Percentiles rank a stretch among this genome's conserved stretches.
These are phyloP conservation scores for Parelbella ahira DNA, from an alignment of 2,888 invertebrate genomes.

Conservation along the genomic window DNA sequence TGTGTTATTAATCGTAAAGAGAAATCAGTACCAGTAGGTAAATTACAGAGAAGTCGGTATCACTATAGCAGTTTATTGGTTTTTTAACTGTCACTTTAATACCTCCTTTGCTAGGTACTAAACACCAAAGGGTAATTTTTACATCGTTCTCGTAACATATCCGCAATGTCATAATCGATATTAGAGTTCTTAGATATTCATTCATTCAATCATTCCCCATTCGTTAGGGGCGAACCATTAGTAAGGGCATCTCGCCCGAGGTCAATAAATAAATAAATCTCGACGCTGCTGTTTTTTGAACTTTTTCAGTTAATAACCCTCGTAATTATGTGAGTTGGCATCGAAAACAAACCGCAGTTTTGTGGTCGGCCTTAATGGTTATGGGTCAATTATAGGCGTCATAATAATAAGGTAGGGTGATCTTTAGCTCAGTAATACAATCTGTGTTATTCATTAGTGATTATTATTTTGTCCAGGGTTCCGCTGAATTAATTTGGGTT, in stretches of 20 bases:
- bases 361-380: conserved; percentile 66
- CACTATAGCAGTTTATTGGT: too few species aligned
- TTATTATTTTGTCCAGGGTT: conserved; percentile 14
- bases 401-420: conserved; percentile 56
- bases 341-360: conserved; percentile 72
- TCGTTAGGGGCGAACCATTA: conserved; percentile 28
- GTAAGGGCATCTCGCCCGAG: conserved; percentile 46
- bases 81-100: too few species aligned
- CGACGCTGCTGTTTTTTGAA: conserved; percentile 57
- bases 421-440: conserved; percentile 37
- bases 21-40: too few species aligned
- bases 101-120: too few species aligned
- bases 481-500: conserved; percentile 14
- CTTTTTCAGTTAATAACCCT: conserved; percentile 59
- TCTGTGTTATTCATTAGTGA: conserved; percentile 39
- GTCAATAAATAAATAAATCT: conserved; percentile 76
- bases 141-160: too few species aligned
- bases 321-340: conserved; percentile 70
- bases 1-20: too few species aligned
- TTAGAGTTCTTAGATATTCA: too few species aligned
- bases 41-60: too few species aligned
- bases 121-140: too few species aligned
- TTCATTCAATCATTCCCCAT: too few species aligned
- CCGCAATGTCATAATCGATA: too few species aligned
- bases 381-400: conserved; percentile 73